These are phyloP conservation scores for Dasypolia templi DNA, from an alignment of 2,888 invertebrate species.

Conservation along the genomic window DNA sequence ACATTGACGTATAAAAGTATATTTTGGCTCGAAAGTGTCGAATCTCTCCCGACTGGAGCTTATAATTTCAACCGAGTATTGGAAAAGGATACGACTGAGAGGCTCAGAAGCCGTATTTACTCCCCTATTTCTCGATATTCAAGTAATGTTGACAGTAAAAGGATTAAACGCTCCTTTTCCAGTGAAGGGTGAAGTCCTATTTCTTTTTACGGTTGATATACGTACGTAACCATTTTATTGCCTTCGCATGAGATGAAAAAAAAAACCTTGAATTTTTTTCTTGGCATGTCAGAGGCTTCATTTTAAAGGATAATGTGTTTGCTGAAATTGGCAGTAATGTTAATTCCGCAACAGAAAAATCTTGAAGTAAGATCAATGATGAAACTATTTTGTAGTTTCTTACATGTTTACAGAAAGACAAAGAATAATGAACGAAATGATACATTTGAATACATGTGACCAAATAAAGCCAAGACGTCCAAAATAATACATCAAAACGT, in stretches of 20 bases:
- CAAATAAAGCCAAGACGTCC: background rate
- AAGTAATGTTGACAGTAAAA: slow-evolving; percentile 50
- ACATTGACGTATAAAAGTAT: slow-evolving; percentile 55
- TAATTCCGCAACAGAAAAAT: background rate
- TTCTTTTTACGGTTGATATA: slow-evolving; percentile 6
- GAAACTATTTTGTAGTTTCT: no score
- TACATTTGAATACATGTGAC: background rate
- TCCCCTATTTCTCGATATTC: slow-evolving; percentile 45
- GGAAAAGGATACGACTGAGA: slow-evolving; percentile 47
- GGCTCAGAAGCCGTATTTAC: slow-evolving; percentile 45
- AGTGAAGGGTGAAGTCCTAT: slow-evolving; percentile 4
- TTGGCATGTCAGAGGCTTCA: background rate
- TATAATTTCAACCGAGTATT: slow-evolving; percentile 62
- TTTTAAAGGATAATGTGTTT: no score
- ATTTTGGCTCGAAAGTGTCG: slow-evolving; percentile 53
- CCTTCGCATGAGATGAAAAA: background rate
- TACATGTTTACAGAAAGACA: background rate
- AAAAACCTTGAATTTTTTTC: background rate
- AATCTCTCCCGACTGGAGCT: slow-evolving; percentile 46
- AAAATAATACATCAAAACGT: slow-evolving; percentile 36
- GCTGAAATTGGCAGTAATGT: background rate
- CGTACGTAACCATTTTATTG: background rate
- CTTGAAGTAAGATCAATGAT: background rate
- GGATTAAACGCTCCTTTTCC: slow-evolving; percentile 27
- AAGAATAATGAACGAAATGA: background rate